phyloP scores from a whole-genome alignment of 2,113 vertebrate genomes.

The Engraulis encrasicolus region DNA sequence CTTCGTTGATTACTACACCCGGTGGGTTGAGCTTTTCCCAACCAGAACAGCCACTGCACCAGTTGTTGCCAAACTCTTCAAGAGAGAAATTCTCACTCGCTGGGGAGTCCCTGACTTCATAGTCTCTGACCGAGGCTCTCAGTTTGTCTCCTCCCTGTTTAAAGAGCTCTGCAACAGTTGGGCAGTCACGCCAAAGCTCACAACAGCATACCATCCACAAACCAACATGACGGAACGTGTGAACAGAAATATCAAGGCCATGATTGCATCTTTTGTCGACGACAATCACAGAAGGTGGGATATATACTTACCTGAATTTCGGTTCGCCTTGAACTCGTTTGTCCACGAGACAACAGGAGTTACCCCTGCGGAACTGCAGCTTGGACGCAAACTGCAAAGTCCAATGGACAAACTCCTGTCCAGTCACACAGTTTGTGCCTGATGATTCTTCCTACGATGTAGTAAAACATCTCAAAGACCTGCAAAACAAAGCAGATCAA shows the following conservation, averaged over 20 bases:
- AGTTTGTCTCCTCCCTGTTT: not conserved
- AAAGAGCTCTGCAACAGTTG: not conserved
- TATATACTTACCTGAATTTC: no score
- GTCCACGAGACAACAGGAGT: no score
- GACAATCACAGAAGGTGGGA: no score
- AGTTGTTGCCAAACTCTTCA: not conserved
- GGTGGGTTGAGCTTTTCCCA: conserved; percentile 34
- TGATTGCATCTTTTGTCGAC: no score
- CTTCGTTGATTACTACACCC: conserved; percentile 33
- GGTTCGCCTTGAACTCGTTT: no score
- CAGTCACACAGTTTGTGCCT: not conserved
- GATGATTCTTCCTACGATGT: not conserved
- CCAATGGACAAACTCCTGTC: not conserved
- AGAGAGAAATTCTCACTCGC: not conserved
- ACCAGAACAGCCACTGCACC: not conserved
- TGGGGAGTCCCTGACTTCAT: not conserved
- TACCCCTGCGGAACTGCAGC: not conserved
- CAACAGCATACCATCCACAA: not conserved
- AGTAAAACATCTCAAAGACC: not conserved
- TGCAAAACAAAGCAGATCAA: not conserved
- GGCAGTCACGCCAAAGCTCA: not conserved
- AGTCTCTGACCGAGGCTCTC: not conserved
- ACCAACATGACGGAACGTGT: not conserved
- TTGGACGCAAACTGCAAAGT: not conserved
- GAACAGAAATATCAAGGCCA: no score